These are phyloP conservation scores for Bombus balteatus DNA, from an alignment of 1,140 invertebrate species.

Conservation along the genomic window DNA sequence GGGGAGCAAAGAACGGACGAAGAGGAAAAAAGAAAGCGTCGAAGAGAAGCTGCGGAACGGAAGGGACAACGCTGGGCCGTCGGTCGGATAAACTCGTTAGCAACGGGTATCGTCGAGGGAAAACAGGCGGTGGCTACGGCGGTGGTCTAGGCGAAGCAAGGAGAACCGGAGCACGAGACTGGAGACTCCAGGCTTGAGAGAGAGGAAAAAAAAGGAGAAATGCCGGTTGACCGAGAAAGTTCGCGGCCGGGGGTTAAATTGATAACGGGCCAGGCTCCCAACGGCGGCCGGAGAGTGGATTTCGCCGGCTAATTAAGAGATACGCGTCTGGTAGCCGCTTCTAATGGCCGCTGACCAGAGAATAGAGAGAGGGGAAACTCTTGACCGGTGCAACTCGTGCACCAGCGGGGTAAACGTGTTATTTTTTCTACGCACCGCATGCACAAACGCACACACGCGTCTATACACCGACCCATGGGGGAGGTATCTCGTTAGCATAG, in stretches of 20 bases:
- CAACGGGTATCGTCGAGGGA: constrained; percentile 30
- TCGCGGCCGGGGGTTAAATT: constrained; percentile 54
- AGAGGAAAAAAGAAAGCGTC: background rate
- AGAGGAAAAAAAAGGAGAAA: background rate
- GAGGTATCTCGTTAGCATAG: constrained; percentile 74
- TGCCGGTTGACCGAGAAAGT: constrained; percentile 34
- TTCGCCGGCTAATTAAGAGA: constrained; percentile 69
- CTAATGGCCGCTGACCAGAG: constrained; percentile 35
- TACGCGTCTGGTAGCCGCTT: constrained; percentile 58
- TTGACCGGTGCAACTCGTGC: background rate
- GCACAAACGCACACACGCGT: background rate
- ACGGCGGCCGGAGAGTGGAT: constrained; percentile 47
- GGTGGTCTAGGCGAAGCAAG: background rate
- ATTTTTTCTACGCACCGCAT: constrained; percentile 29
- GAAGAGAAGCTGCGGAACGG: background rate
- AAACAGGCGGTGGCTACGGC: constrained; percentile 4
- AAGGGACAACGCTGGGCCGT: background rate
- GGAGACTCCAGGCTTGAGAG: too few species aligned
- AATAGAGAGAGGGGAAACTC: background rate
- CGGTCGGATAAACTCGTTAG: constrained; percentile 36
- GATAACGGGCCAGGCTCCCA: constrained; percentile 50
- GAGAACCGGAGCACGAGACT: background rate
- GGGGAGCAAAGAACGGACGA: background rate
- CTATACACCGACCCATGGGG: background rate
- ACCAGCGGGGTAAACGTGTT: constrained; percentile 14